Evolutionary conservation across 2,113 vertebrate genomes (phyloP), one percentile per base, ranked within the genome.

Genomic region (Notarius quadriscutis): DNA sequence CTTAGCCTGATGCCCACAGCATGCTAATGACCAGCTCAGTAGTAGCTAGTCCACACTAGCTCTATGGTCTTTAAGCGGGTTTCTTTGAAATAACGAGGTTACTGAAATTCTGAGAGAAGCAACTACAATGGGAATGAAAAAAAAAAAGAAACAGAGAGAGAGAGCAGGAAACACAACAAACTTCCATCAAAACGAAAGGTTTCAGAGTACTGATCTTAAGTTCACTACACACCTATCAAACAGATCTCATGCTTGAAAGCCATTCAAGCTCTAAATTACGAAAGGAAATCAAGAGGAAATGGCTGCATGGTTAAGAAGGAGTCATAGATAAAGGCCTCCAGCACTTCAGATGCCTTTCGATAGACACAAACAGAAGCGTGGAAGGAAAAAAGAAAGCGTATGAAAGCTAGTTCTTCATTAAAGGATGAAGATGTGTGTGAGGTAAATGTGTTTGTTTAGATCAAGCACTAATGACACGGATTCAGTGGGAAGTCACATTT

Each of bases 1-100:
- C 86, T 86, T 88, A 86, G 87, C 58, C 87, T 50, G 50, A 83
- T 90, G 89, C 83, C 80, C 51, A 65, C 53, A 74, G 89, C 84
- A 88, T 90, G 78, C 65, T 88, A 87, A 88, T 90, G 65, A 86
- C 50, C 79, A 63, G 57, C 80, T 69, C 84, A 69, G 82, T 60
- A 67, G 60, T 87, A 85, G 83, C 83, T 81, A 83, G 83, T 60
- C 77, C 55, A 48, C 55, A 62, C 80, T 34, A 83, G 63, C 2
- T 14, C 77, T 63, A 50, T 10, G n/a, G 75, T 27, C 17, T 55
- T 74, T 20, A 51, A 27, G 41, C 51, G n/a, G 51, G 63, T 50
- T 83, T 57, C 86, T 84, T 57, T 30, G 18, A 78, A 62, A 74
- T 77, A 57, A 8, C 5, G 8, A n/a, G 4, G 71, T 77, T 41